phyloP scores from a whole-genome alignment of 2,797 vertebrate genomes.

The Schizopygopsis pylzovi region DNA sequence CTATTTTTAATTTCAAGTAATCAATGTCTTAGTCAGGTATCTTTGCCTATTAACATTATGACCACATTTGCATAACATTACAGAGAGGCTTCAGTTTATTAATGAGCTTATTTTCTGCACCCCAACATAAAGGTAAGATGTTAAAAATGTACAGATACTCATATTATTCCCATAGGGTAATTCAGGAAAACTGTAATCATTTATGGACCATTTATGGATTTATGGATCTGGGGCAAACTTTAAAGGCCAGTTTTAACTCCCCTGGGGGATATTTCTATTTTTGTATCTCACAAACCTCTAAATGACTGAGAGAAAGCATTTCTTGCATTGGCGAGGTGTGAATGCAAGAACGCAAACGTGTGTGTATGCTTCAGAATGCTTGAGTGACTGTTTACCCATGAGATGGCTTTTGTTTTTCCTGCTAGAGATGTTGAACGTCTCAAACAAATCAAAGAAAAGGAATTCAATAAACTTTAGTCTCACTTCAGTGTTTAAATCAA shows the following conservation, averaged over 20 bases:
- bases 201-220: neutral
- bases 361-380: neutral
- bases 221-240: neutral
- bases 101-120: neutral
- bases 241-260: neutral
- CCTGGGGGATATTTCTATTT: slow-evolving; percentile 20
- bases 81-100: neutral
- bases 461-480: slow-evolving; percentile 43
- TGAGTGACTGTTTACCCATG: slow-evolving; percentile 22
- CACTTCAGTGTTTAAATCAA: slow-evolving; percentile 39
- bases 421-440: slow-evolving; percentile 2
- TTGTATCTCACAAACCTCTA: neutral
- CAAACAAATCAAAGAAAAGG: slow-evolving; percentile 1
- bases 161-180: neutral
- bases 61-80: neutral
- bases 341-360: neutral
- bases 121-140: neutral
- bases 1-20: neutral
- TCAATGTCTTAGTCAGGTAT: neutral
- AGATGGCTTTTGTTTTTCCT: slow-evolving; percentile 35
- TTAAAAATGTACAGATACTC: neutral
- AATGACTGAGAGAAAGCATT: slow-evolving; percentile 7
- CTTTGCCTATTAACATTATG: slow-evolving; percentile 1
- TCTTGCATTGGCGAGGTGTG: slow-evolving; percentile 8
- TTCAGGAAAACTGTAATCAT: neutral